These are phyloP conservation scores for Hofmannophila pseudospretella DNA, from an alignment of 2,888 invertebrate genomes.

Conservation along the genomic window DNA sequence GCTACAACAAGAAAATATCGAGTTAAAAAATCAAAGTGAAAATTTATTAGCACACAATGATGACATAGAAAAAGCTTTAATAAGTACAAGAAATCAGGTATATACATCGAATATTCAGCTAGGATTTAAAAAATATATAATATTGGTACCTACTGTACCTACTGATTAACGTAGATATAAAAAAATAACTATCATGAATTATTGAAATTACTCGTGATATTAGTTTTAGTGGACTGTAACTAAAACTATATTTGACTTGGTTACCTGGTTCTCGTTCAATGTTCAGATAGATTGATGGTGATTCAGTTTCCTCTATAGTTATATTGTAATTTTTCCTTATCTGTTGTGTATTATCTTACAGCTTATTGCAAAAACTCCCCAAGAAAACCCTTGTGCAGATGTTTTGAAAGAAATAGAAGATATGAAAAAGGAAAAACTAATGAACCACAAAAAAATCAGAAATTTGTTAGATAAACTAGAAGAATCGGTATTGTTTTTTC, in stretches of 20 bases:
- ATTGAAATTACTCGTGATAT: too few relatives aligned
- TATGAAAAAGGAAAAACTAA: slow-evolving; percentile 48
- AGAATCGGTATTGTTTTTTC: too few relatives aligned
- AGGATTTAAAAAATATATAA: too few relatives aligned
- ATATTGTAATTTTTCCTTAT: background rate
- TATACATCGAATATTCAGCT: too few relatives aligned
- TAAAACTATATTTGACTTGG: too few relatives aligned
- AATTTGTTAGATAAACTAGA: slow-evolving; percentile 48
- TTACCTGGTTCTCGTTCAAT: too few relatives aligned
- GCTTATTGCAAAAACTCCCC: slow-evolving; percentile 23
- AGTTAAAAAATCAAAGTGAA: slow-evolving; percentile 37
- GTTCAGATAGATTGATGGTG: too few relatives aligned
- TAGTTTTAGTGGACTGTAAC: too few relatives aligned
- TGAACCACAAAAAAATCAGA: slow-evolving; percentile 39
- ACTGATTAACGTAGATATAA: too few relatives aligned
- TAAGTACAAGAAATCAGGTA: slow-evolving; percentile 49
- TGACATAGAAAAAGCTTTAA: slow-evolving; percentile 47
- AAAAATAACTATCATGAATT: too few relatives aligned
- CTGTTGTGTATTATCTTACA: slow-evolving; percentile 22
- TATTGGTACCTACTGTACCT: too few relatives aligned
- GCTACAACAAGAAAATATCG: slow-evolving; percentile 37
- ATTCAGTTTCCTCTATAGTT: too few relatives aligned
- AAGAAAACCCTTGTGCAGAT: slow-evolving; percentile 23
- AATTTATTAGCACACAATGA: slow-evolving; percentile 39
- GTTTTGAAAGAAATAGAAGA: slow-evolving; percentile 44